phyloP scores from a whole-genome alignment of 2,797 vertebrate species.

The Sebastolobus altivelis region DNA sequence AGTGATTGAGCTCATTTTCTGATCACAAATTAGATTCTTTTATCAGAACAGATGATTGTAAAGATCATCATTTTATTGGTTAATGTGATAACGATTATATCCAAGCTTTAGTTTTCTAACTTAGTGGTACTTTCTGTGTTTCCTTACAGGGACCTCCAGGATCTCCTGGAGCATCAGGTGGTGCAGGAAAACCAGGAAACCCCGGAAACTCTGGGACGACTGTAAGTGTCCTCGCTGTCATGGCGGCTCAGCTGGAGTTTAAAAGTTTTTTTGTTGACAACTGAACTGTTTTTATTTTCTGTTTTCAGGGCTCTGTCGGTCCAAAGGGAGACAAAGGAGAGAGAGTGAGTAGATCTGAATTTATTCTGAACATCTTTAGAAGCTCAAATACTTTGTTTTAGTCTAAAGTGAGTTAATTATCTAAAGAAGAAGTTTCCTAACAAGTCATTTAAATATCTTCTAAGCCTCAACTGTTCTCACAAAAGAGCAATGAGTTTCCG shows the following conservation, averaged over 20 bases:
- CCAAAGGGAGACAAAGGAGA: constrained; percentile 97
- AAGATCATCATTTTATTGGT: not conserved
- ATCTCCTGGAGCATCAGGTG: constrained; percentile 90
- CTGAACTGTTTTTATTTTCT: constrained; percentile 1
- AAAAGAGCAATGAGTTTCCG: no score
- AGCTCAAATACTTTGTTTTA: no score
- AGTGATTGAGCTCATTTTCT: not conserved
- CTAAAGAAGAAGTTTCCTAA: no score
- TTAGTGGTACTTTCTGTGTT: not conserved
- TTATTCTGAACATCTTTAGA: no score
- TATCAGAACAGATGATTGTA: not conserved
- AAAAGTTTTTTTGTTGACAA: not conserved
- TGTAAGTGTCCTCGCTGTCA: constrained; percentile 81
- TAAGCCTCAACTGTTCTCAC: no score
- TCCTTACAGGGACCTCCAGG: constrained; percentile 91
- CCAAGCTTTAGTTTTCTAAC: not conserved
- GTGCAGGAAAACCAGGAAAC: constrained; percentile 91
- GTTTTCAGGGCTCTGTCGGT: constrained; percentile 89
- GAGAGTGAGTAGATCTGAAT: constrained; percentile 87
- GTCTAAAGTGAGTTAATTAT: no score
- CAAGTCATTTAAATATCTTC: no score
- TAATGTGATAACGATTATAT: not conserved
- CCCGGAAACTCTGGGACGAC: constrained; percentile 89
- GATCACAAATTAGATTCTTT: not conserved
- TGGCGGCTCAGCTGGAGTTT: not conserved